Evolutionary conservation across 1,140 invertebrate species (phyloP), one percentile per base, ranked within the genome.

Genomic region (Drosophila sulfurigaster): DNA sequence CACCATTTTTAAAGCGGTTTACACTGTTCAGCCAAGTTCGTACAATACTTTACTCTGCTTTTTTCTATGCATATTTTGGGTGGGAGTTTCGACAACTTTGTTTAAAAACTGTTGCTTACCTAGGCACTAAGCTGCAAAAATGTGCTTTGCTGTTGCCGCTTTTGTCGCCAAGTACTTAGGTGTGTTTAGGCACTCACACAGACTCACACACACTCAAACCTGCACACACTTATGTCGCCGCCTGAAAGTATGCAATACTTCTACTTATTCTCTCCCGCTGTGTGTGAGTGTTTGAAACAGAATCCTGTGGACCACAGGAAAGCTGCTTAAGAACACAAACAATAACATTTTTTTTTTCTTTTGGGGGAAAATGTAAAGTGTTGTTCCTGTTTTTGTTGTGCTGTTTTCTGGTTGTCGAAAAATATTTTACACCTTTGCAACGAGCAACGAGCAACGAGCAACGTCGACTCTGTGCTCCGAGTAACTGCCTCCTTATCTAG

Each of bases 381-480:
- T 72, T 81, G 73, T 77, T 70, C 58, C 32, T 79, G 77, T 77
- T 70, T 58, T 43, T 79, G 77, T 64, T 74, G 38, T 76, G 30
- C 57, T 68, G 35, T 75, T 56, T 25, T 59, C 10, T 46, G n/a
- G 45, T 11, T 69, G 66, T 78, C 30, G 58, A 77, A 81, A 88
- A 85, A 88, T 81, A 89, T 88, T 88, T 82, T 88, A 88, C 85
- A 88, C 85, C 85, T 88, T 81, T 89, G 66, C 78, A 72, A 75
- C 54, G 43, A n/a, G n/a, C n/a, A n/a, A n/a, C n/a, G 56, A 60
- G 71, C 51, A 64, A 6, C 69, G 82, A 83, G 88, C 78, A 83
- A 75, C 59, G 65, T 60, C 52, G 48, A 56, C 58, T 74, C 66
- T 8, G 20, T 25, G 32, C 32, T 10, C 2, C 35, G 20, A 25